phyloP scores from a whole-genome alignment of 2,888 invertebrate genomes.

The Candidula unifasciata region DNA sequence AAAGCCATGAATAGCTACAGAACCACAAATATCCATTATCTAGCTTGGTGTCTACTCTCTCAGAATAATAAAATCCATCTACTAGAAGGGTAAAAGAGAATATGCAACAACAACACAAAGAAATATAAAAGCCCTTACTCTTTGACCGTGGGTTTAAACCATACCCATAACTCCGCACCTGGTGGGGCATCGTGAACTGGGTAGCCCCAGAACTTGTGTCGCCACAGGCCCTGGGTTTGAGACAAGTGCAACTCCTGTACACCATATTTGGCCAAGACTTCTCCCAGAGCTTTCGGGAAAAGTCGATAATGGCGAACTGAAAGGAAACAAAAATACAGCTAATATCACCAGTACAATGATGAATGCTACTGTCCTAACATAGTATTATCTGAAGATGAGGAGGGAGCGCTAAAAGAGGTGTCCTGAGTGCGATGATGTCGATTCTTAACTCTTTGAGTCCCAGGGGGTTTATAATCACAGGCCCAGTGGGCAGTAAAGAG shows the following conservation, averaged over 20 bases:
- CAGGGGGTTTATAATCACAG: too few relatives aligned
- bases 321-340: neutral
- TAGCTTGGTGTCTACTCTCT: too few relatives aligned
- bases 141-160: slow-evolving; percentile 85
- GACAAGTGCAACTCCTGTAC: slow-evolving; percentile 94
- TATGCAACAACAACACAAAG: too few relatives aligned
- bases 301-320: slow-evolving; percentile 85
- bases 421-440: too few relatives aligned
- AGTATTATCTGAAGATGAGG: too few relatives aligned
- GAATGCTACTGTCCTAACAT: neutral
- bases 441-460: too few relatives aligned
- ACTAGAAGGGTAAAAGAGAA: too few relatives aligned
- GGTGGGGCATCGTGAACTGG: slow-evolving; percentile 92
- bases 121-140: slow-evolving; percentile 75
- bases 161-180: slow-evolving; percentile 95
- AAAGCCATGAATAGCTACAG: too few relatives aligned
- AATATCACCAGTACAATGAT: neutral
- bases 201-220: slow-evolving; percentile 95
- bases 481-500: too few relatives aligned
- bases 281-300: slow-evolving; percentile 92
- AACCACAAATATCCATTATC: too few relatives aligned
- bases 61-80: too few relatives aligned
- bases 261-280: slow-evolving; percentile 89
- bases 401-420: too few relatives aligned
- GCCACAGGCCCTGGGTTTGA: slow-evolving; percentile 95